These are phyloP conservation scores for Acleris holmiana DNA, from an alignment of 2,888 invertebrate species.

Conservation along the genomic window DNA sequence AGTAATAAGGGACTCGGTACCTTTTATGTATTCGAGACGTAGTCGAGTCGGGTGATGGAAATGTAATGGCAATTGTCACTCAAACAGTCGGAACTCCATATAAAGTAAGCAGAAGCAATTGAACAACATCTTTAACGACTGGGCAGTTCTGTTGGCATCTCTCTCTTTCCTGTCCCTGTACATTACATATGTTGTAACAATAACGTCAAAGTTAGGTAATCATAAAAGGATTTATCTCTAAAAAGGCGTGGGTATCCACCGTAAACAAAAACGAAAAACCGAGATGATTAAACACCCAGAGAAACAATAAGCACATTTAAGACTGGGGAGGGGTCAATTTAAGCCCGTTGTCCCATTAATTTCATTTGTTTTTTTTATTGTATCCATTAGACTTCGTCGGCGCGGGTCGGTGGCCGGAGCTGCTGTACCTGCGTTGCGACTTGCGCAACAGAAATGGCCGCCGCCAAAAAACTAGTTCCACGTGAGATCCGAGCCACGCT, in stretches of 20 bases:
- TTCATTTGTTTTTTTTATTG: conserved; percentile 75
- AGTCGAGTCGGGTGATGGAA: conserved; percentile 63
- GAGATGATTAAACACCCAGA: conserved; percentile 33
- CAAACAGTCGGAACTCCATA: conserved; percentile 73
- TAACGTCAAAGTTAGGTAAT: conserved; percentile 16
- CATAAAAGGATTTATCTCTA: conserved; percentile 17
- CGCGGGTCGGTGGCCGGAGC: conserved; percentile 69
- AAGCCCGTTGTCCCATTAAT: conserved; percentile 62
- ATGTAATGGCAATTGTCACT: conserved; percentile 77
- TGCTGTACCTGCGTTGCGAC: conserved; percentile 65
- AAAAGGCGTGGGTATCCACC: conserved; percentile 27
- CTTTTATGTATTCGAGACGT: conserved; percentile 67
- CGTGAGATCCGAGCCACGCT: conserved; percentile 60
- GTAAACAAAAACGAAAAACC: conserved; percentile 28
- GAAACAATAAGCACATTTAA: conserved; percentile 35
- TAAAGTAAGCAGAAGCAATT: conserved; percentile 55
- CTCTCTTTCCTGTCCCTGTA: conserved; percentile 9
- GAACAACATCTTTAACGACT: conserved; percentile 39
- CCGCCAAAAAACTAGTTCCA: conserved; percentile 79
- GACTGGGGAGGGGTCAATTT: conserved; percentile 48
- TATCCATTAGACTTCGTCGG: conserved; percentile 58
- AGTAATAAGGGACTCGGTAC: conserved; percentile 62
- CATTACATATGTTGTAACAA: neutral
- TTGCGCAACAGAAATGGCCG: conserved; percentile 74
- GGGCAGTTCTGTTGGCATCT: neutral